These are phyloP conservation scores for Marmota flaviventris DNA, from an alignment of 2,113 vertebrate genomes.

Conservation along the genomic window DNA sequence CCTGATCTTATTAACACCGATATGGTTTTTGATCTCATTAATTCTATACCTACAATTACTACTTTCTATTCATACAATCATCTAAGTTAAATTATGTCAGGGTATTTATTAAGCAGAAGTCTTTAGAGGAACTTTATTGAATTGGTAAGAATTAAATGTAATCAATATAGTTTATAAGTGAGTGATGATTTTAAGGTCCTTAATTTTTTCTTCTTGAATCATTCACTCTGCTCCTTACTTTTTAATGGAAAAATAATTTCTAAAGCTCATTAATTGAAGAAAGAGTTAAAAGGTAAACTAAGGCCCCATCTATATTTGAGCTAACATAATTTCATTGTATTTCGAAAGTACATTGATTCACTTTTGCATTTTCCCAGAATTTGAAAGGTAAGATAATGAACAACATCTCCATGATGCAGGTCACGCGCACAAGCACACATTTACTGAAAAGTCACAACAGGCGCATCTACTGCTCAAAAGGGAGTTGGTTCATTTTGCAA, in stretches of 20 bases:
- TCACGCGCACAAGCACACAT: not conserved
- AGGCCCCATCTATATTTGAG: constrained; percentile 38
- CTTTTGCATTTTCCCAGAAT: not conserved
- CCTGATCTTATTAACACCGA: not conserved
- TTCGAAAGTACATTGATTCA: not conserved
- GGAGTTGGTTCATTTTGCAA: constrained; percentile 57
- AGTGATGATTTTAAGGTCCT: constrained; percentile 40
- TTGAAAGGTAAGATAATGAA: constrained; percentile 43
- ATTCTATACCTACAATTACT: not conserved
- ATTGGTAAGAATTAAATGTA: constrained; percentile 51
- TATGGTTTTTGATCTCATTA: constrained; percentile 47
- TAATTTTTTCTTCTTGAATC: constrained; percentile 30
- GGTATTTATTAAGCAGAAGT: constrained; percentile 40
- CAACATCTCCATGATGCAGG: not conserved
- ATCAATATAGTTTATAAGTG: constrained; percentile 33
- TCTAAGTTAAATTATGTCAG: constrained; percentile 30
- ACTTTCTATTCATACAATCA: constrained; percentile 35
- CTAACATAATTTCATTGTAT: constrained; percentile 27
- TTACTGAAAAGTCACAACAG: constrained; percentile 48
- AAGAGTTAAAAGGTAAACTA: constrained; percentile 51
- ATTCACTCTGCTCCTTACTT: not conserved
- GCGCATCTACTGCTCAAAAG: constrained; percentile 37
- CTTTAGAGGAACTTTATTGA: constrained; percentile 50
- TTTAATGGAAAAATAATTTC: constrained; percentile 50
- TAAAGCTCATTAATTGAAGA: constrained; percentile 23